These are phyloP conservation scores for Thalassarche chlororhynchos DNA, from an alignment of 2,113 vertebrate genomes.

Conservation along the genomic window DNA sequence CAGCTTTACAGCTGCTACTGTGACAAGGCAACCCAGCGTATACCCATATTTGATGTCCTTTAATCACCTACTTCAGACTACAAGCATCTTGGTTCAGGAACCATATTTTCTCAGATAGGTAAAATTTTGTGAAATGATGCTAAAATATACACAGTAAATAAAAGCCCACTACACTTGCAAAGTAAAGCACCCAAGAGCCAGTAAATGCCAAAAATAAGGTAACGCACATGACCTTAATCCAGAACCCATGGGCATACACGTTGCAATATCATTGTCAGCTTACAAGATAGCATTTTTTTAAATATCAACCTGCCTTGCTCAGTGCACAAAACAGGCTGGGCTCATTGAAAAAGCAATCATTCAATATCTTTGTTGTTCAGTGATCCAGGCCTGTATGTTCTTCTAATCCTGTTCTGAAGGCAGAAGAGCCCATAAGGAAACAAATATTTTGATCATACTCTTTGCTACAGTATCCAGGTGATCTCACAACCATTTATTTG, in stretches of 20 bases:
- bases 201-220: neutral
- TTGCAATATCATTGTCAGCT: neutral
- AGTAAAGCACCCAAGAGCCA: neutral
- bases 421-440: neutral
- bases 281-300: neutral
- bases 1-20: neutral
- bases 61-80: neutral
- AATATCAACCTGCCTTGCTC: neutral
- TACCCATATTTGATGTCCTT: neutral
- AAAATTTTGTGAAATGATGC: neutral
- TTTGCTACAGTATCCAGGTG: neutral
- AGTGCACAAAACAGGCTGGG: neutral
- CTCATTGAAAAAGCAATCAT: neutral
- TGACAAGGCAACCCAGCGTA: neutral
- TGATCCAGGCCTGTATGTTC: neutral
- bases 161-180: neutral
- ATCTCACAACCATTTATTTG: neutral
- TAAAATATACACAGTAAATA: neutral
- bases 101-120: neutral
- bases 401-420: neutral
- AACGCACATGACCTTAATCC: neutral
- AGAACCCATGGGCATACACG: accelerated
- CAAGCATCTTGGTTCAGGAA: neutral
- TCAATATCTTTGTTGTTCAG: neutral
- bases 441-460: neutral